Evolutionary conservation across 2,797 vertebrate genomes (phyloP).

Genomic region (Myotis planiceps): DNA sequence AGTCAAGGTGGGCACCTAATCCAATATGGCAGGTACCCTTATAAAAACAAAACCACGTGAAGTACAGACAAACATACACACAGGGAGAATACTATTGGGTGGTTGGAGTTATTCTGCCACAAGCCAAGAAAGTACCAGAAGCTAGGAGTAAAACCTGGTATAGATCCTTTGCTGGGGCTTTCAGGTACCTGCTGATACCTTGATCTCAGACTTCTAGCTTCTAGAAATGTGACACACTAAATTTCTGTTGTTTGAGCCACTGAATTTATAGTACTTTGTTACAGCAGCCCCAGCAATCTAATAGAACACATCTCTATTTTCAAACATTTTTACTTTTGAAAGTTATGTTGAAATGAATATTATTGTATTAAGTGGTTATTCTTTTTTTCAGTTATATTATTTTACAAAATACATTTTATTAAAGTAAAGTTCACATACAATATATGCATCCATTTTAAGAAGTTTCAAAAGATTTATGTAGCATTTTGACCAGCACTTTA

Average conservation of each 20-base stretch:
- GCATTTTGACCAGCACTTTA: neutral
- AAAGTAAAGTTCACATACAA: neutral
- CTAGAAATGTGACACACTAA: neutral
- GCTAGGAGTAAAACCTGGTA: neutral
- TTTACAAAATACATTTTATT: constrained; percentile 1
- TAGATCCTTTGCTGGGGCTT: neutral
- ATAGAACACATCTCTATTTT: neutral
- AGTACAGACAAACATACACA: neutral
- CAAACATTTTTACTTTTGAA: neutral
- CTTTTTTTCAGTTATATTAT: neutral
- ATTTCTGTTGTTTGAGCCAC: neutral
- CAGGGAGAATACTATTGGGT: neutral
- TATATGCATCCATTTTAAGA: neutral
- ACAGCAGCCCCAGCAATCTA: neutral
- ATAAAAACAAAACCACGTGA: neutral
- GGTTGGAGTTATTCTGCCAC: neutral
- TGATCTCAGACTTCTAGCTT: neutral
- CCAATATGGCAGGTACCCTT: neutral
- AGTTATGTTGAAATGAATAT: neutral
- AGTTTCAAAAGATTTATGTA: neutral
- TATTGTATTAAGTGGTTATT: neutral
- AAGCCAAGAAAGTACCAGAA: neutral
- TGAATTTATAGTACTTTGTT: neutral
- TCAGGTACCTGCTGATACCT: neutral
- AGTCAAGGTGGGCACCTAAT: neutral